Conservation (phyloP, 2,797 vertebrate genomes). For the Orestias chungarensis region DNA sequence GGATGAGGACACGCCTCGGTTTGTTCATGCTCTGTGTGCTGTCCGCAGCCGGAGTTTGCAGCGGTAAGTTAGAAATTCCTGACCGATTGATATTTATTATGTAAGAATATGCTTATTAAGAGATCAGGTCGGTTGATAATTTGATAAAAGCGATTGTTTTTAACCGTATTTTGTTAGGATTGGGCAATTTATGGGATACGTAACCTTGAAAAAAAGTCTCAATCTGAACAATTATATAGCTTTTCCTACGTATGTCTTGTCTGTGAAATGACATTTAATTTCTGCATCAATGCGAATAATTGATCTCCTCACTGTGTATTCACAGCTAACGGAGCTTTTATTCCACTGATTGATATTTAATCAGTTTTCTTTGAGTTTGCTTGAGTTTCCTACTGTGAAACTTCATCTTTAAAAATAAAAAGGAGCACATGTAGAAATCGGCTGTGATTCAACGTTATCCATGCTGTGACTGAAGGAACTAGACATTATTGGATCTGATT, state of each 20-base stretch:
- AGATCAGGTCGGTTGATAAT: background rate
- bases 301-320: background rate
- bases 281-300: background rate
- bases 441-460: background rate
- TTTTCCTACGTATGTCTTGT: background rate
- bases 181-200: background rate
- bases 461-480: background rate
- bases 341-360: background rate
- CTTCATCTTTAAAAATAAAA: background rate
- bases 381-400: background rate
- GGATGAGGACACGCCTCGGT: slow-evolving; percentile 50
- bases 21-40: slow-evolving; percentile 57
- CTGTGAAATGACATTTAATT: background rate
- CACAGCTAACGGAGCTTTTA: background rate
- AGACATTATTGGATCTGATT: background rate
- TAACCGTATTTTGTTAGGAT: background rate
- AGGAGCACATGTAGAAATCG: background rate
- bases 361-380: background rate
- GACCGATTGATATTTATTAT: background rate
- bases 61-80: slow-evolving; percentile 56
- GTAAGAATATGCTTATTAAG: background rate
- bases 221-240: background rate
- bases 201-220: too few relatives aligned
- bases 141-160: background rate
- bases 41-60: slow-evolving; percentile 40